Evolutionary conservation across 2,113 vertebrate genomes (phyloP).

Genomic region (Cranoglanis bouderius): DNA sequence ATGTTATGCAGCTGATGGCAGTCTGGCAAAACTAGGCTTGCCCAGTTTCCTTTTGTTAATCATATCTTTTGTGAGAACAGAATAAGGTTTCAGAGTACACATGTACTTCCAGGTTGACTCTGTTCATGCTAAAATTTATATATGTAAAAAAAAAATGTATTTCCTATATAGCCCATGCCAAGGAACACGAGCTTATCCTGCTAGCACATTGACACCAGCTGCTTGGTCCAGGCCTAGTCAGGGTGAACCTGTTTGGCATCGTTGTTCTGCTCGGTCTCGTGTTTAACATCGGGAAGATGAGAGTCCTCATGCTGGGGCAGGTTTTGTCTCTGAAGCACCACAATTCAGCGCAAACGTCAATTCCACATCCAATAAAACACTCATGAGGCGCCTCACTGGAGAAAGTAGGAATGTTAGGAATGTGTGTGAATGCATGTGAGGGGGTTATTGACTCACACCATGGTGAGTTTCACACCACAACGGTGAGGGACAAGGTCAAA

Average conservation of each 20-base stretch:
- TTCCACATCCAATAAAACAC: slow-evolving; percentile 10
- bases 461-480: slow-evolving; percentile 71
- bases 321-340: neutral
- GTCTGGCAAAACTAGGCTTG: neutral
- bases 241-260: neutral
- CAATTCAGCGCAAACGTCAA: neutral
- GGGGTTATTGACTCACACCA: slow-evolving; percentile 65
- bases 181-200: neutral
- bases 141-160: too few relatives aligned
- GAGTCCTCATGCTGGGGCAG: neutral
- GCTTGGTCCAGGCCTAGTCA: neutral
- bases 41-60: neutral
- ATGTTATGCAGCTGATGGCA: neutral
- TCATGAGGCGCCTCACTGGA: slow-evolving; percentile 60
- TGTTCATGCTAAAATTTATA: neutral
- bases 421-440: slow-evolving; percentile 52
- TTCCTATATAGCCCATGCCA: neutral
- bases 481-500: slow-evolving; percentile 46
- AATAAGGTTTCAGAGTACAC: neutral
- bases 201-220: neutral
- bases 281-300: neutral
- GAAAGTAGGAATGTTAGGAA: slow-evolving; percentile 75
- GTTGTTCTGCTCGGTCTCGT: neutral
- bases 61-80: too few relatives aligned
- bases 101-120: neutral